Evolutionary conservation across 2,797 vertebrate species (phyloP).

Genomic region (Sebastiscus tertius): DNA sequence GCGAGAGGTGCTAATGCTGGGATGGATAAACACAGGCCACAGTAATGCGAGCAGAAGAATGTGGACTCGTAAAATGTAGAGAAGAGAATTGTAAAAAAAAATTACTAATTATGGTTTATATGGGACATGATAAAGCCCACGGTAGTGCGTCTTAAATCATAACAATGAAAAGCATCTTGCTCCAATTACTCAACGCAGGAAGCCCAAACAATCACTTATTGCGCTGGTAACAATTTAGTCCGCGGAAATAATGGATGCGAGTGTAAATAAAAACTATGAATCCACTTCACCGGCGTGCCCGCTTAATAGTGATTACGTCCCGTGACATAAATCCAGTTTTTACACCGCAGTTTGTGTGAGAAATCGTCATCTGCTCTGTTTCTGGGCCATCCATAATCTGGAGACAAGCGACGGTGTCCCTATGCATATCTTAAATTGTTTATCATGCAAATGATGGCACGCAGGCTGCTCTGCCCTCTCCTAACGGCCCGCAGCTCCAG

Average conservation of each 20-base stretch:
- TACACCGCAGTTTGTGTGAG: slow-evolving; percentile 63
- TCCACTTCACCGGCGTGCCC: slow-evolving; percentile 12
- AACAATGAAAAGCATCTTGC: slow-evolving; percentile 31
- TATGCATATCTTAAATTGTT: slow-evolving; percentile 86
- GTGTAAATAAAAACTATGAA: slow-evolving; percentile 31
- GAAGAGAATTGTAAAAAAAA: slow-evolving; percentile 23
- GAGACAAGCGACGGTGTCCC: slow-evolving; percentile 74
- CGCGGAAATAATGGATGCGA: slow-evolving; percentile 17
- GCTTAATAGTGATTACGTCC: slow-evolving; percentile 21
- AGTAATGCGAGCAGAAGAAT: slow-evolving; percentile 22
- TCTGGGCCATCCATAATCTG: slow-evolving; percentile 80
- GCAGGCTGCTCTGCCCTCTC: slow-evolving; percentile 73
- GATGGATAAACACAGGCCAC: slow-evolving; percentile 35
- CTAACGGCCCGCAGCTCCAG: slow-evolving; percentile 76
- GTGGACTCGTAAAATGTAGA: slow-evolving; percentile 15
- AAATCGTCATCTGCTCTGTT: slow-evolving; percentile 78
- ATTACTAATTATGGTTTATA: slow-evolving; percentile 38
- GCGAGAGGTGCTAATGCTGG: slow-evolving; percentile 40
- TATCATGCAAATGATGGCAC: slow-evolving; percentile 84
- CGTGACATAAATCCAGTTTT: slow-evolving; percentile 30
- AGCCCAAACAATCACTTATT: slow-evolving; percentile 30
- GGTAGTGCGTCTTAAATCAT: slow-evolving; percentile 35
- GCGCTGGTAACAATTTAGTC: slow-evolving; percentile 14
- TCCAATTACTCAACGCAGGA: slow-evolving; percentile 33
- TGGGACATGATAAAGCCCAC: slow-evolving; percentile 17